A percentile compares a stretch with the other conserved stretches of the same genome.
phyloP scores from a whole-genome alignment of 2,113 vertebrate species.

The Rattus rattus region DNA sequence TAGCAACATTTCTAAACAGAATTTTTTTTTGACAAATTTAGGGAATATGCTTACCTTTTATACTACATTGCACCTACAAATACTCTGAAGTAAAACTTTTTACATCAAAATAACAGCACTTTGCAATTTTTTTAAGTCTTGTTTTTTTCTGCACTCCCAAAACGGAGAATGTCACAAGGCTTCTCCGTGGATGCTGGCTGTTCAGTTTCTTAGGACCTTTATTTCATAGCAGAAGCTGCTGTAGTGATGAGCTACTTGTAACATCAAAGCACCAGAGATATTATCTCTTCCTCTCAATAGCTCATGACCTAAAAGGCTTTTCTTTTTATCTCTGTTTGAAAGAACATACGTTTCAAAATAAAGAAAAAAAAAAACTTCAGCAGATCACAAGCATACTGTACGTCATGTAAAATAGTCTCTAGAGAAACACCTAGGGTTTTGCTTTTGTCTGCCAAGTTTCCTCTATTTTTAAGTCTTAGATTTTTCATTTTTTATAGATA shows the following conservation, averaged over 20 bases:
- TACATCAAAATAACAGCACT: slow-evolving; percentile 70
- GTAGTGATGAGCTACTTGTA: slow-evolving; percentile 90
- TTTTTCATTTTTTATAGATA: slow-evolving; percentile 6
- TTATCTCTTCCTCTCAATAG: slow-evolving; percentile 83
- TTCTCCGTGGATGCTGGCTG: slow-evolving; percentile 74
- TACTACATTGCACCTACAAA: slow-evolving; percentile 66
- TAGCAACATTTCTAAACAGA: slow-evolving; percentile 66
- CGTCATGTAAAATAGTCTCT: slow-evolving; percentile 78
- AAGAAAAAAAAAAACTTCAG: slow-evolving; percentile 81
- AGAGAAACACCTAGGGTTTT: slow-evolving; percentile 82
- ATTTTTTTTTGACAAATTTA: slow-evolving; percentile 63
- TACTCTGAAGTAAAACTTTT: slow-evolving; percentile 34
- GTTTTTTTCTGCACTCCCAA: slow-evolving; percentile 55
- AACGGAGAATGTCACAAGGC: slow-evolving; percentile 63
- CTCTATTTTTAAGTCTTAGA: slow-evolving; percentile 63
- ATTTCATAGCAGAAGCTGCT: slow-evolving; percentile 86
- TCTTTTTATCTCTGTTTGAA: slow-evolving; percentile 88
- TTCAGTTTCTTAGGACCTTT: slow-evolving; percentile 87
- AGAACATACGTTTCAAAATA: slow-evolving; percentile 86
- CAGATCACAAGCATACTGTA: slow-evolving; percentile 78
- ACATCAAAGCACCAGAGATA: slow-evolving; percentile 92
- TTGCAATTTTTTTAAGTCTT: slow-evolving; percentile 63
- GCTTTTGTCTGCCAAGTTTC: slow-evolving; percentile 76
- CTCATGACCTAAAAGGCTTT: slow-evolving; percentile 88
- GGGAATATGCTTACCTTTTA: slow-evolving; percentile 74